A percentile compares a stretch with the other conserved stretches of the same genome.
Conservation (phyloP, 2,797 vertebrate species). For the Glyptemys insculpta region DNA sequence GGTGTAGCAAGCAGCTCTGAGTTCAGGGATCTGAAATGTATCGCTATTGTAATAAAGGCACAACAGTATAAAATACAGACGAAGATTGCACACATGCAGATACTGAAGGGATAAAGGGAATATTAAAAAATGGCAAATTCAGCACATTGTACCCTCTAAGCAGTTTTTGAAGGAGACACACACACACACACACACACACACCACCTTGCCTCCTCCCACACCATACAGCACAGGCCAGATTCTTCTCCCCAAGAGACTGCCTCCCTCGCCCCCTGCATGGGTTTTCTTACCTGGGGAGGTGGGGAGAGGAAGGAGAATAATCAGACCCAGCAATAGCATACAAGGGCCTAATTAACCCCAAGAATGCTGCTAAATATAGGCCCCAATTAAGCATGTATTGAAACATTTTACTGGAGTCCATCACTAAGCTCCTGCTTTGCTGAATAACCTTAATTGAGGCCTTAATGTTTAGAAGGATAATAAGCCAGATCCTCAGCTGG, state of each 20-base stretch:
- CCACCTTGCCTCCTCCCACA: background rate
- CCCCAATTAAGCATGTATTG: background rate
- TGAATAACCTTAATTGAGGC: background rate
- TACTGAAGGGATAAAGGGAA: background rate
- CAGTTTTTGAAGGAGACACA: background rate
- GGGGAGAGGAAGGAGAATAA: background rate
- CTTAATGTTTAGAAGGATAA: background rate
- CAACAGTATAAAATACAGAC: background rate
- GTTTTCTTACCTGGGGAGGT: background rate
- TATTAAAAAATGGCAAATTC: background rate
- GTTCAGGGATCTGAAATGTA: background rate
- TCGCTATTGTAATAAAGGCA: slow-evolving; percentile 1
- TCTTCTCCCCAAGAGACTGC: background rate
- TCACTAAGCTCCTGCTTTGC: background rate
- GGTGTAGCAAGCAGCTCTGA: background rate
- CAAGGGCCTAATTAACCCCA: background rate
- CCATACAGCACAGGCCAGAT: background rate
- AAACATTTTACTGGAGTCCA: background rate
- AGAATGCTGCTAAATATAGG: background rate
- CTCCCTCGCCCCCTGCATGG: background rate
- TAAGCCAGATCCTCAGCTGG: background rate
- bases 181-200: background rate
- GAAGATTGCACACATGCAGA: background rate
- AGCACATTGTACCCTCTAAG: background rate
- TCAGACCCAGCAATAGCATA: accelerated